Percentiles rank a stretch among this genome's conserved stretches.
Conservation (phyloP, 2,113 vertebrate genomes). For the Albula glossodonta region DNA sequence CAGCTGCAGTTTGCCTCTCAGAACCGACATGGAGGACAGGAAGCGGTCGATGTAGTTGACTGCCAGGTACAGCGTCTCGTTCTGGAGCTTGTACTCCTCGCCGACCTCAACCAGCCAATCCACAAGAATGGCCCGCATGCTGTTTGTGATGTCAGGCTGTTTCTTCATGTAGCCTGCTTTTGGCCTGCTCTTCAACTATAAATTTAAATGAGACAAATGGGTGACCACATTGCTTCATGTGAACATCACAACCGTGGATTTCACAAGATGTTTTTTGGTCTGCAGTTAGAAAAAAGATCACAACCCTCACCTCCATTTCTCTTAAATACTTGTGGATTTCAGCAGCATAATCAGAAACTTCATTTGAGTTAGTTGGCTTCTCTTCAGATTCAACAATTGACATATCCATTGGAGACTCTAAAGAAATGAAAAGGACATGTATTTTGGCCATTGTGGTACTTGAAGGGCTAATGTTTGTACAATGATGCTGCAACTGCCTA, state of each 20-base stretch:
- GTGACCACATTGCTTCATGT: not conserved
- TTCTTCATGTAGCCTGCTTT: constrained; percentile 95
- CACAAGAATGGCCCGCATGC: constrained; percentile 95
- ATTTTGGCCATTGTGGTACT: not conserved
- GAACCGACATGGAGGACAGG: constrained; percentile 96
- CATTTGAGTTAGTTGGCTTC: constrained; percentile 67
- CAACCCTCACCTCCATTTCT: constrained; percentile 86
- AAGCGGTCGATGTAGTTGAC: constrained; percentile 98
- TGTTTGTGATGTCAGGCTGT: constrained; percentile 95
- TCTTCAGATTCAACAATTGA: constrained; percentile 82
- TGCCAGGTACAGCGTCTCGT: constrained; percentile 91
- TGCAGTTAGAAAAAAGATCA: not conserved
- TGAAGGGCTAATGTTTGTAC: too few species aligned
- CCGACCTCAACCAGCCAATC: constrained; percentile 99
- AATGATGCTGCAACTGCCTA: too few species aligned
- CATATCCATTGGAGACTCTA: constrained; percentile 95
- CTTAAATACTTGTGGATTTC: constrained; percentile 89
- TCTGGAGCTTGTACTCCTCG: constrained; percentile 96
- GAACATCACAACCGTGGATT: not conserved
- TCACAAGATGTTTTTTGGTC: too few species aligned
- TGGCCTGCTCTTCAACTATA: constrained; percentile 86
- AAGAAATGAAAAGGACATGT: constrained; percentile 21
- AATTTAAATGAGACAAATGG: not conserved
- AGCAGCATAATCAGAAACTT: constrained; percentile 81
- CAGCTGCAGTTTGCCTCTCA: constrained; percentile 94